Percentiles rank a stretch among this genome's conserved stretches.
phyloP scores from a whole-genome alignment of 1,140 invertebrate genomes.

The Stegodyphus mimosarum region DNA sequence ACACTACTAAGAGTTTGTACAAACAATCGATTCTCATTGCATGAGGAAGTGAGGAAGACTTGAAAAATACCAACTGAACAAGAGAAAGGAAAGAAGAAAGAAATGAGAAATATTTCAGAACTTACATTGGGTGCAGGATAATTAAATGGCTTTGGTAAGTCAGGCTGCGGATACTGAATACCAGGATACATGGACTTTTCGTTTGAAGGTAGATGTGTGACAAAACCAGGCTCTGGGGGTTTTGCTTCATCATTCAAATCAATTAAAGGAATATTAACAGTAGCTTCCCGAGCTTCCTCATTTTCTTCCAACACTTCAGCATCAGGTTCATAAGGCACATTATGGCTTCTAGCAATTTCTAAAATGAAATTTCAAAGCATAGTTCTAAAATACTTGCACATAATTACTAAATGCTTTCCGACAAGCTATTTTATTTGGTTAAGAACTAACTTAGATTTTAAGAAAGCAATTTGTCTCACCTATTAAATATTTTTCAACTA shows the following conservation, averaged over 20 bases:
- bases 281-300: conserved; percentile 65
- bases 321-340: conserved; percentile 92
- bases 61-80: too few species aligned
- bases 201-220: conserved; percentile 11
- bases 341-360: conserved; percentile 96
- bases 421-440: conserved; percentile 22
- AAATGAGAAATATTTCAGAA: too few species aligned
- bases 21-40: too few species aligned
- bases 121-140: conserved; percentile 31
- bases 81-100: too few species aligned
- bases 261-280: conserved; percentile 32
- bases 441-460: conserved; percentile 10
- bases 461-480: conserved; percentile 49
- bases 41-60: too few species aligned
- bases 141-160: conserved; percentile 58
- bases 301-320: conserved; percentile 86
- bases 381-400: neutral
- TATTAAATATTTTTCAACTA: conserved; percentile 95
- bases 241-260: conserved; percentile 16
- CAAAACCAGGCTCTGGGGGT: conserved; percentile 48
- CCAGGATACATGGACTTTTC: conserved; percentile 47
- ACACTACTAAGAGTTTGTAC: too few species aligned
- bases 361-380: conserved; percentile 8
- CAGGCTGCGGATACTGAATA: conserved; percentile 47
- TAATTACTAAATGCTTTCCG: neutral